A percentile compares a stretch with the other conserved stretches of the same genome.
Conservation (phyloP, 2,888 invertebrate species). For the Pseudolycoriella hygida region DNA sequence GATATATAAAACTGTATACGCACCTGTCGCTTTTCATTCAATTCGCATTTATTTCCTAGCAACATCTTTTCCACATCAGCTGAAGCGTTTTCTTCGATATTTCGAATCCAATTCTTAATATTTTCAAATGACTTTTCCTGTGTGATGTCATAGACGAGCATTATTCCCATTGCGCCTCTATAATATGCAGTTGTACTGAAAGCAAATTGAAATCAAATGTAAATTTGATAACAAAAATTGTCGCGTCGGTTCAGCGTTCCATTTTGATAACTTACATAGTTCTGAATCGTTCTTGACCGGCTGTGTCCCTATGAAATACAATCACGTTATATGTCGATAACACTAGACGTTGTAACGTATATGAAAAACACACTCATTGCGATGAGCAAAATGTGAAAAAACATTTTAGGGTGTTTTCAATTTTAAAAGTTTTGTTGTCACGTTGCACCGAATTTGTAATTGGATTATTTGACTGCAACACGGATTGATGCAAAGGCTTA, state of each 20-base stretch:
- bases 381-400: too few relatives aligned
- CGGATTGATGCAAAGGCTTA: too few relatives aligned
- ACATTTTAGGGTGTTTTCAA: too few relatives aligned
- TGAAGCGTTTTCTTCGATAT: conserved; percentile 97
- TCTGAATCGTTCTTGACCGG: conserved; percentile 95
- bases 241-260: too few relatives aligned
- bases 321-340: too few relatives aligned
- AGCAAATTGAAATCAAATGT: too few relatives aligned
- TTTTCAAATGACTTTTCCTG: conserved; percentile 99
- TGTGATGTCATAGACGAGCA: conserved; percentile 98
- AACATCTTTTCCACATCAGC: conserved; percentile 99
- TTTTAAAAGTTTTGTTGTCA: too few relatives aligned
- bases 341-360: too few relatives aligned
- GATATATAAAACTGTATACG: not conserved
- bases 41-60: conserved; percentile 96
- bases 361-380: too few relatives aligned
- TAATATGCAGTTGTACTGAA: conserved; percentile 87
- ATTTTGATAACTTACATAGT: conserved; percentile 65
- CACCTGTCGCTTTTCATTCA: conserved; percentile 85
- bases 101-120: conserved; percentile 97
- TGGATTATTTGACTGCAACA: too few relatives aligned
- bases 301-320: conserved; percentile 75
- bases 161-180: conserved; percentile 96
- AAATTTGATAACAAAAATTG: too few relatives aligned
- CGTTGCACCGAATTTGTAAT: too few relatives aligned